These are phyloP conservation scores for Chydorus sphaericus DNA, from an alignment of 2,888 invertebrate species.

Conservation along the genomic window DNA sequence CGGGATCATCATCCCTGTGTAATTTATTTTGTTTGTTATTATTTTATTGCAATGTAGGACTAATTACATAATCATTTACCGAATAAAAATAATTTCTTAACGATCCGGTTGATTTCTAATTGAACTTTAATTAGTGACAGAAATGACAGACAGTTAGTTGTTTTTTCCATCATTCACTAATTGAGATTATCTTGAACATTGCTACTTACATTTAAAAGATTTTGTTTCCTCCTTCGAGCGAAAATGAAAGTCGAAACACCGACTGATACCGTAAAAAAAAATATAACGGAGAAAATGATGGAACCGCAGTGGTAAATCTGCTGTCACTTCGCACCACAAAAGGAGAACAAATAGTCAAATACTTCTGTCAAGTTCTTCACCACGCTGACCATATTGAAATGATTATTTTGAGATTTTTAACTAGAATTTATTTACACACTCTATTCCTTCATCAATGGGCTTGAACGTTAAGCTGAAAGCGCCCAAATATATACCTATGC, in stretches of 20 bases:
- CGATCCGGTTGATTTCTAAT: too few species aligned
- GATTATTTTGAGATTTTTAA: too few species aligned
- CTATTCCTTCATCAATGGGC: conserved; percentile 46
- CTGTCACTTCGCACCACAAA: conserved; percentile 13
- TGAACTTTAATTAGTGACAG: too few species aligned
- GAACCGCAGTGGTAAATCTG: conserved; percentile 7
- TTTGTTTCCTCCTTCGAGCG: background rate
- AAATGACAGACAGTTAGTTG: too few species aligned
- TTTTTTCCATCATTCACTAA: too few species aligned
- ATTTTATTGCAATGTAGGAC: too few species aligned
- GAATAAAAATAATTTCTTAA: too few species aligned
- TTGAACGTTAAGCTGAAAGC: conserved; percentile 63
- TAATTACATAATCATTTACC: too few species aligned
- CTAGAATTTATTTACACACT: conserved; percentile 36
- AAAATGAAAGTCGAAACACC: background rate
- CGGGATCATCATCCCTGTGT: too few species aligned
- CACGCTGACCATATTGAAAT: background rate
- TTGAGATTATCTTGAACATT: too few species aligned
- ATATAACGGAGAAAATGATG: conserved; percentile 5
- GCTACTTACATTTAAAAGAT: too few species aligned
- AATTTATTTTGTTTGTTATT: too few species aligned
- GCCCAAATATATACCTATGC: conserved; percentile 55
- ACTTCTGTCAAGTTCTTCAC: background rate
- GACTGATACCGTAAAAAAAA: background rate
- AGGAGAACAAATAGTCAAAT: conserved; percentile 12